Percentiles rank a stretch among this genome's conserved stretches.
phyloP scores from a whole-genome alignment of 35 echinoderm and acorn worm species.

The Anneissia japonica region DNA sequence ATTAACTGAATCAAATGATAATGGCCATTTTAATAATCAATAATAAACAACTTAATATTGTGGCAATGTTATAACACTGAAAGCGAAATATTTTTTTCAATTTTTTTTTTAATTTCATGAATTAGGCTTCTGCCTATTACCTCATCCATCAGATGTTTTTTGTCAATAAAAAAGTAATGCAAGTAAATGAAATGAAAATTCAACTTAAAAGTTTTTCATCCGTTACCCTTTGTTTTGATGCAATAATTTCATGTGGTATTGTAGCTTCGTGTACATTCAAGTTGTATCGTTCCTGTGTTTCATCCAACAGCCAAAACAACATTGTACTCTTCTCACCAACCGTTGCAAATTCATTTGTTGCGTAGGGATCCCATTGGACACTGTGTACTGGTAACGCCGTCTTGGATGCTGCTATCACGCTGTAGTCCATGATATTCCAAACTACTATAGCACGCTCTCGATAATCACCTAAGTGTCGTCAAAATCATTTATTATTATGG shows the following conservation, averaged over 20 bases:
- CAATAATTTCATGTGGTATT: conserved; percentile 74
- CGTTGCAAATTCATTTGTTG: conserved; percentile 80
- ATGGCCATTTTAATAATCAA: too few relatives aligned
- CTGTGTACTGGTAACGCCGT: conserved; percentile 80
- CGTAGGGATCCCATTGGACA: conserved; percentile 86
- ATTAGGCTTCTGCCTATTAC: too few relatives aligned
- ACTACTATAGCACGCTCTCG: conserved; percentile 74
- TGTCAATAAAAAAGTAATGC: too few relatives aligned
- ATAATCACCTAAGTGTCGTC: conserved; percentile 68
- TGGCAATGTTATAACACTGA: too few relatives aligned
- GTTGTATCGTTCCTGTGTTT: conserved; percentile 66
- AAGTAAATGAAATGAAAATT: too few relatives aligned
- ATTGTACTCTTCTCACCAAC: conserved; percentile 83
- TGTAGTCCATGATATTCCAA: conserved; percentile 90
- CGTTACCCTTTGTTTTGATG: conserved; percentile 67
- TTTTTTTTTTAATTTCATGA: too few relatives aligned
- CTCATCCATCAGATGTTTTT: too few relatives aligned
- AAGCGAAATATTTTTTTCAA: too few relatives aligned
- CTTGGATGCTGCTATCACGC: conserved; percentile 71
- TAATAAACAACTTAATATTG: too few relatives aligned
- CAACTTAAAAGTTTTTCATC: too few relatives aligned
- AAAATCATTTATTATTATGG: not conserved
- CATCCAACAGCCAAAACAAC: conserved; percentile 94
- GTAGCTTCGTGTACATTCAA: conserved; percentile 88
- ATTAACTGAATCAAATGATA: too few relatives aligned